Percentiles rank a stretch among this genome's conserved stretches.
Conservation (phyloP, 2,888 invertebrate species). For the Zaprionus lineosus region DNA sequence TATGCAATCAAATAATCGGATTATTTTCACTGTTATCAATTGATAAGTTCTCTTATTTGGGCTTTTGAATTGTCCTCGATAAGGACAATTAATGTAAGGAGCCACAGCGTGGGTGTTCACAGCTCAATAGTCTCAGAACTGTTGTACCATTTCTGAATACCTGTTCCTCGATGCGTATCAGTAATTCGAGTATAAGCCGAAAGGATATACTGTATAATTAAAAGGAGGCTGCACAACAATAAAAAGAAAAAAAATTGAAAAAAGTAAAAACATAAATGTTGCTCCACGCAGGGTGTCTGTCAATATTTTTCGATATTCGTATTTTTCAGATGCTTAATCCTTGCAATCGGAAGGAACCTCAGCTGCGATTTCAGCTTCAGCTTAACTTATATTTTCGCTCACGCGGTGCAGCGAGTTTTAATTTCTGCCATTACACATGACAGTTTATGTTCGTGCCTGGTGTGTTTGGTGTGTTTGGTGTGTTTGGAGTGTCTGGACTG, state of each 20-base stretch:
- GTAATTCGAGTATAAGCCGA: constrained; percentile 29
- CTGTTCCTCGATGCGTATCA: constrained; percentile 54
- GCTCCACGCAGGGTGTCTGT: constrained; percentile 10
- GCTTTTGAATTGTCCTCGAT: too few species aligned
- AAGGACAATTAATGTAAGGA: constrained; percentile 45
- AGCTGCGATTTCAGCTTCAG: constrained; percentile 27
- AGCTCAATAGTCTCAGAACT: constrained; percentile 32
- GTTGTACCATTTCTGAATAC: constrained; percentile 26
- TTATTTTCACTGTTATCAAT: too few species aligned
- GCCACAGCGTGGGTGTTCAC: constrained; percentile 35
- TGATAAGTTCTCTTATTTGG: too few species aligned
- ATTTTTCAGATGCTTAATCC: too few species aligned
- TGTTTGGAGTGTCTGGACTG: too few species aligned
- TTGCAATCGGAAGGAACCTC: constrained; percentile 6
- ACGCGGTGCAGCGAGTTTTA: constrained; percentile 41
- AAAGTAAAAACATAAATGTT: too few species aligned
- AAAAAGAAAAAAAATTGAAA: constrained; percentile 23
- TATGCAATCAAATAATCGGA: too few species aligned
- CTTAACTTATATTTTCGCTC: constrained; percentile 46
- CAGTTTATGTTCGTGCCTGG: too few species aligned
- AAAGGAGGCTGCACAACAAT: too few species aligned
- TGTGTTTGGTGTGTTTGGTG: too few species aligned
- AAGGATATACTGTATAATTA: too few species aligned
- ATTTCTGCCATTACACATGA: constrained; percentile 44
- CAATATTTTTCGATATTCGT: constrained; percentile 3